Evolutionary conservation across 2,888 invertebrate species (phyloP), one percentile per base, ranked within the genome.

Genomic region (Aphodius sticticus): DNA sequence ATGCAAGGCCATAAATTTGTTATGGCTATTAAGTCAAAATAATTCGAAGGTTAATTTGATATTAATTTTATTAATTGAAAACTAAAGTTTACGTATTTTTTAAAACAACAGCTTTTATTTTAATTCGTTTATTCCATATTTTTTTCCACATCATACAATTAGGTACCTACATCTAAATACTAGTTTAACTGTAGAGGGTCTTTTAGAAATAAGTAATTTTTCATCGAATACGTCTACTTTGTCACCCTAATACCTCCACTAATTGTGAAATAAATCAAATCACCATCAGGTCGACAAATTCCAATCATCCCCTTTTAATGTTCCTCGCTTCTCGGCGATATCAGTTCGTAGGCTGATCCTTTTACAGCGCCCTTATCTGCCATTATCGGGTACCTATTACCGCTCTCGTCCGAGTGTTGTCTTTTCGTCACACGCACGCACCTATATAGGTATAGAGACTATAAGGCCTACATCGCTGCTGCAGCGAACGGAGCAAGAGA

Each of bases 211-310:
- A 26, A 26, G 26, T 26, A 26, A 26, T 26, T 2, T 26, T 2
- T 3, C 26, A 26, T 53, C 7, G 1, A 53, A 53, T 53, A 53
- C 12, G 53, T 12, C 53, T 53, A 12, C 53, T 53, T 53, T 53
- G 53, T 53, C 53, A 53, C 53, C 53, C 53, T 12, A 12, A 53
- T 53, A 53, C 53, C 53, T 9, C 3, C 12, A 53, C 53, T 53
- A 53, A 53, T 53, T 53, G 53, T 53, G 53, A 53, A 53, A 53
- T 53, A 53, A 53, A 53, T 53, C 53, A 53, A 53, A 53, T 53
- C 53, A 53, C 53, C 53, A 53, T 53, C 53, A 53, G 53, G 53
- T 53, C 53, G 53, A 53, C 53, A 53, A 53, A 53, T 53, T 53
- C 53, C 53, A 53, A 53, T 53, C 53, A 53, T 53, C 53, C 53